Conservation (phyloP, 2,113 vertebrate species). For the Bombycilla garrulus region DNA sequence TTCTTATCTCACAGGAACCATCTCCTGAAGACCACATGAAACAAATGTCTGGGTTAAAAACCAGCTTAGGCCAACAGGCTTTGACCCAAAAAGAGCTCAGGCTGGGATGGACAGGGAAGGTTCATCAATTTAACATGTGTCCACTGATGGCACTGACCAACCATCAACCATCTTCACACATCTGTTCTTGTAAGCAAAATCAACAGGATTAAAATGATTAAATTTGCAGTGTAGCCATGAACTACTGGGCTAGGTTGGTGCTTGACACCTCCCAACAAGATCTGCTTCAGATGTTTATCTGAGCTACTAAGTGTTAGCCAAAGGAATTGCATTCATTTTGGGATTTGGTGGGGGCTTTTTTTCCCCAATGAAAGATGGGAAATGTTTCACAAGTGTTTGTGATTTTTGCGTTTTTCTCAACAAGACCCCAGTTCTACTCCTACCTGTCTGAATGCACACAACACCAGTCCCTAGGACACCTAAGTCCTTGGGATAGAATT, state of each 20-base stretch:
- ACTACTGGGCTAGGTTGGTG: background rate
- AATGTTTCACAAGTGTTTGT: background rate
- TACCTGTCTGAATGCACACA: background rate
- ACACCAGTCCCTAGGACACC: rapidly evolving
- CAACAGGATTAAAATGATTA: background rate
- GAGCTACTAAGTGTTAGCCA: background rate
- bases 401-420: background rate
- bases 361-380: background rate
- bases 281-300: background rate
- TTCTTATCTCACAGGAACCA: background rate
- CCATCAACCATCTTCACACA: background rate
- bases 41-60: background rate
- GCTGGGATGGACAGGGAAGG: background rate
- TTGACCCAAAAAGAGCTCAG: background rate
- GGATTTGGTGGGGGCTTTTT: background rate
- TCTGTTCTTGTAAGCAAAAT: background rate
- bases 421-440: background rate
- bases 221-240: background rate
- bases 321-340: background rate
- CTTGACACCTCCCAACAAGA: background rate
- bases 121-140: background rate
- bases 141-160: background rate
- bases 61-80: rapidly evolving
- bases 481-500: background rate
- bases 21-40: background rate